Conservation (phyloP, 2,888 invertebrate species). For the Caenorhabditis virilis region DNA sequence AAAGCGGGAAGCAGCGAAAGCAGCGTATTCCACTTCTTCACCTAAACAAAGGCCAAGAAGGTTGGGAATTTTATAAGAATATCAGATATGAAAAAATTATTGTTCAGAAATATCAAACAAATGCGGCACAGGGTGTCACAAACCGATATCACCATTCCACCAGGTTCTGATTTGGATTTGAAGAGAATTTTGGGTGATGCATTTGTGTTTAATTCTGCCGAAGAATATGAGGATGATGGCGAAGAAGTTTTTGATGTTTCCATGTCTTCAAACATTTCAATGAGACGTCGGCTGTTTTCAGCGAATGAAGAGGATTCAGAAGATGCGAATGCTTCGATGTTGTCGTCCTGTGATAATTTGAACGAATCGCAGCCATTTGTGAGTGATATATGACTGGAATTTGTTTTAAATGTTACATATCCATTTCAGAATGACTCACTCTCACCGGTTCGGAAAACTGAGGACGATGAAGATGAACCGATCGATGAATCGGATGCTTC, state of each 20-base stretch:
- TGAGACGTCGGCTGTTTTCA: slow-evolving; percentile 6
- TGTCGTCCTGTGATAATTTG: slow-evolving; percentile 16
- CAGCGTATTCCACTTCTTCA: slow-evolving; percentile 35
- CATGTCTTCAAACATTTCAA: slow-evolving; percentile 21
- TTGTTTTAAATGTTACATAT: neutral
- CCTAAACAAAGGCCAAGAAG: slow-evolving; percentile 32
- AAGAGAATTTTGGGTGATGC: slow-evolving; percentile 14
- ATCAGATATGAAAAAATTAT: slow-evolving; percentile 1
- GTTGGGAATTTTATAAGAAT: slow-evolving; percentile 1
- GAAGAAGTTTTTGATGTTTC: slow-evolving; percentile 36
- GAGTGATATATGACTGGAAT: slow-evolving; percentile 4
- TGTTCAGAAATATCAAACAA: slow-evolving; percentile 19
- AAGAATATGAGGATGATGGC: slow-evolving; percentile 23
- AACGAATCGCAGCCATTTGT: slow-evolving; percentile 26
- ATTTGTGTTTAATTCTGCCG: slow-evolving; percentile 12
- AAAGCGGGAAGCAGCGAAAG: slow-evolving; percentile 27
- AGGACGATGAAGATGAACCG: slow-evolving; percentile 1
- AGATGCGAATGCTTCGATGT: slow-evolving; percentile 2
- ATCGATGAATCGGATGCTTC: neutral
- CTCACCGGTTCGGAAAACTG: slow-evolving; percentile 26
- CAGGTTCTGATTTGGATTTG: slow-evolving; percentile 32
- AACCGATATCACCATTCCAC: slow-evolving; percentile 43
- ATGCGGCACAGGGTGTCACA: slow-evolving; percentile 28
- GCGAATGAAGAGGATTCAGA: slow-evolving; percentile 8
- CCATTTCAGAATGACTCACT: slow-evolving; percentile 31